Percentiles rank a stretch among this genome's conserved stretches.
Evolutionary conservation across 1,140 invertebrate species (phyloP).

Genomic region (Pseudomyrmex flavicornis): DNA sequence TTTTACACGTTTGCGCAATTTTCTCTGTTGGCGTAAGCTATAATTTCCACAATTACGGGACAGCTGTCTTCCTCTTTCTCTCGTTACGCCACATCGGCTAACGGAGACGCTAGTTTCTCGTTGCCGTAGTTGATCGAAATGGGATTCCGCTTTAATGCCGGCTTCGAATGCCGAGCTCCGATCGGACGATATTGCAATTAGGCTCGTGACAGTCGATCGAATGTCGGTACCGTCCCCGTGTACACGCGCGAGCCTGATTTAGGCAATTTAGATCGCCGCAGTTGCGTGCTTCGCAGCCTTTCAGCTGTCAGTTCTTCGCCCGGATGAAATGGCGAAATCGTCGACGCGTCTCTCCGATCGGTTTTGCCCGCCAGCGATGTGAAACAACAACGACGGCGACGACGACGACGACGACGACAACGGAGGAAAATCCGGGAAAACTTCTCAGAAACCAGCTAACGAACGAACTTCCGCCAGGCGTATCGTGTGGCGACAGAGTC

Average conservation of each 20-base stretch:
- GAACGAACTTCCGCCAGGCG: slow-evolving; percentile 61
- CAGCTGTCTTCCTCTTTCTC: background rate
- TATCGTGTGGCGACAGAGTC: slow-evolving; percentile 54
- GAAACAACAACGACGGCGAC: slow-evolving; percentile 26
- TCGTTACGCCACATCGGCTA: background rate
- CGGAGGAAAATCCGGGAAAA: slow-evolving; percentile 50
- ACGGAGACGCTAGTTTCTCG: slow-evolving; percentile 24
- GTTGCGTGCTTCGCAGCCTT: slow-evolving; percentile 33
- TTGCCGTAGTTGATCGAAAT: slow-evolving; percentile 64
- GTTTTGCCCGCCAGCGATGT: slow-evolving; percentile 20
- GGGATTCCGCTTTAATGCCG: slow-evolving; percentile 71
- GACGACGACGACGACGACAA: slow-evolving; percentile 6
- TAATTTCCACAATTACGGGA: background rate
- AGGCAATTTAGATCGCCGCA: slow-evolving; percentile 66
- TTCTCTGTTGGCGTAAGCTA: background rate
- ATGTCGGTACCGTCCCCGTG: slow-evolving; percentile 33
- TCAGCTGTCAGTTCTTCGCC: slow-evolving; percentile 38
- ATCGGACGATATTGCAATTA: slow-evolving; percentile 76
- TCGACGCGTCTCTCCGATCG: slow-evolving; percentile 38
- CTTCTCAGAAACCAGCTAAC: slow-evolving; percentile 62
- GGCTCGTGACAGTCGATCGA: slow-evolving; percentile 69
- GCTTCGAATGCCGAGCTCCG: slow-evolving; percentile 61
- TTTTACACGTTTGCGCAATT: background rate
- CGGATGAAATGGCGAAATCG: slow-evolving; percentile 40
- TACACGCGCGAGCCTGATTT: slow-evolving; percentile 64